Evolutionary conservation across 2,113 vertebrate genomes (phyloP), one percentile per base, ranked within the genome.

Genomic region (Perca schrenkii): DNA sequence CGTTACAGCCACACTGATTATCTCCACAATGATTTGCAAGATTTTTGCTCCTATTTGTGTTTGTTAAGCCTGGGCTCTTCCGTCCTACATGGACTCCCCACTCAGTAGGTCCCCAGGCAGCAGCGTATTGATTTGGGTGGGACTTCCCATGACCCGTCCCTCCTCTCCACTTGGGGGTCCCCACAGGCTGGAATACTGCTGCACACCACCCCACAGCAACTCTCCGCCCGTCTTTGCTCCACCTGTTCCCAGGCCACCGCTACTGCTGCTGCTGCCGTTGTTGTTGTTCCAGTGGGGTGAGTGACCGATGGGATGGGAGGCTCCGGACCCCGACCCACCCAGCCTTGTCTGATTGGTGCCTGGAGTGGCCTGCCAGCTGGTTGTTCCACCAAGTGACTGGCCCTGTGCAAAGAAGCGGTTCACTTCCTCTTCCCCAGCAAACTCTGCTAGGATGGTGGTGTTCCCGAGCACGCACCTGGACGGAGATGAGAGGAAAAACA

Each of bases 371-470:
- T 99, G 98, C 98, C 98, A 99, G 96, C 98, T 98, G 93, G 97
- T 97, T 66, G 96, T 97, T 90, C 96, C 96, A 0, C 97, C 96
- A 63, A 98, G 96, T 0, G 96, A 91, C 88, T 98, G 97, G 94
- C 98, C 97, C 91, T 99, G 98, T 87, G 98, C 98, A 90, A 99
- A 94, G 96, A 99, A 99, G 52, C 97, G 97, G 86, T 97, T 98
- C 80, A 99, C 97, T 78, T 99, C 98, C 57, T 99, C 98, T 85
- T 99, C 98, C 0, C 97, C 96, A 0, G 98, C 98, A 4, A 99
- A 99, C 94, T 99, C 98, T 0, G 98, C 98, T 94, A 99, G 93
- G 94, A 98, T 98, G 95, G 97, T 98, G 86, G 97, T 98, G 97
- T 99, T 99, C 74, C 97, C 98, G 66, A 98, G 96, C 76, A 99